Evolutionary conservation across 1,140 invertebrate species (phyloP), one percentile per base, ranked within the genome.

Genomic region (Magallana gigas): DNA sequence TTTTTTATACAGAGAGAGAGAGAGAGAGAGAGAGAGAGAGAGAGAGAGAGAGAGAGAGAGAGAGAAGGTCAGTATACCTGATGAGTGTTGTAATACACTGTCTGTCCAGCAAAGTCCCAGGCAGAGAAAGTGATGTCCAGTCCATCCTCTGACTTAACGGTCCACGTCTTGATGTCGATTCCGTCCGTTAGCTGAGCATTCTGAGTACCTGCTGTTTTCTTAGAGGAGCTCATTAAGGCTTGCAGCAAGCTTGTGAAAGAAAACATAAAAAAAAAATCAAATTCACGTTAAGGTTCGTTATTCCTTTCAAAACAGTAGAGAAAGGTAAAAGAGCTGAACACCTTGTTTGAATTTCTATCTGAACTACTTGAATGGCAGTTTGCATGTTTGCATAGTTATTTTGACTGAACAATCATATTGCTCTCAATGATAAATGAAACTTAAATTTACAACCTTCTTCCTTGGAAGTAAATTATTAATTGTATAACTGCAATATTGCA

Each of bases 41-140:
- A 36, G n/a, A 16, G 23, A 23, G 18, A 80, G n/a, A 36, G 18
- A 12, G 36, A 68, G 57, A 85, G 60, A 14, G 18, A 29, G n/a
- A 85, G 57, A 62, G n/a, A 85, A 36, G 48, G 48, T 16, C 8
- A 29, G 18, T 36, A n/a, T 87, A 92, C 93, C 92, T 94, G 93
- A 91, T 94, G 93, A 36, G 93, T 94, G 90, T 94, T 94, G 89
- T 94, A 94, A 85, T 94, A 94, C 16, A 94, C 91, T 29, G 92
- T 92, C 85, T 94, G 93, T 57, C 93, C 93, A 83, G 93, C 93
- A 91, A 94, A 94, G 81, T 94, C 93, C 93, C 93, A 93, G n/a
- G 92, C 91, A 89, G 91, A 92, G 88, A 92, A 94, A 29, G 92
- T 93, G 64, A 93, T 90, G 48, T 93, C 91, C 81, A 88, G 81